Base-by-base conservation (phyloP, 2,113 vertebrate species). In the Rhinogobius similis region DNA sequence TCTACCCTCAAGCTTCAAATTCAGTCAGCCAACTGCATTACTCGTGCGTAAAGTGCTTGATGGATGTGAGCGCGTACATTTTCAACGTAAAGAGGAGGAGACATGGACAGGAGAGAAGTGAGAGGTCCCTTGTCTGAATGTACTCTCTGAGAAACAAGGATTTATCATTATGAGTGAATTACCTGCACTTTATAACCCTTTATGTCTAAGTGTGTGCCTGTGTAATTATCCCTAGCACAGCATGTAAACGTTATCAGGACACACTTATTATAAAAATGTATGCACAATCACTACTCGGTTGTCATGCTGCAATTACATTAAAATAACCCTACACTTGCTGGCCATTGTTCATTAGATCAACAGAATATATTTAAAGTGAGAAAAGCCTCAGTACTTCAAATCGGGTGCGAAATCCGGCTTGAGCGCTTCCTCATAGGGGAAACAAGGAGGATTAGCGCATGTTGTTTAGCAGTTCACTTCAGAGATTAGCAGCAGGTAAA, bases 11-110 rank as follows among this genome's bases (percentile, higher is more conserved):
- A 70, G 80, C 58, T 68, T 38, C 6, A 68, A 78, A 77, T 68
- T 69, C 27, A 58, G 65, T 27, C 64, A 72, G 74, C 44, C 74
- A 73, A 80, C 66, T 68, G 81, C 74, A 69, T 82, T 80, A 80
- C 65, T 14, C 67, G 75, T 71, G 75, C 70, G 67, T 76, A 73
- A 77, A 53, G 75, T 62, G 72, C 66, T 44, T 70, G 77, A 76
- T 82, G 70, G 72, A 69, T 38, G 76, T 41, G 41, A 71, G 70
- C 75, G 65, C 46, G 9, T 62, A 21, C 29, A 29, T 23, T 68
- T 56, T 76, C 64, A 50, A 56, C 68, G 76, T 70, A 68, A 53
- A 10, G 41, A 43, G 73, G 63, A 24, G 66, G 73, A 73, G 68
- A 46, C 32, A 58, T 38, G 70, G 65, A 7, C 20, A 13, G 62